Base-by-base conservation (phyloP, 2,113 vertebrate genomes). In the Telmatochromis sp. region DNA sequence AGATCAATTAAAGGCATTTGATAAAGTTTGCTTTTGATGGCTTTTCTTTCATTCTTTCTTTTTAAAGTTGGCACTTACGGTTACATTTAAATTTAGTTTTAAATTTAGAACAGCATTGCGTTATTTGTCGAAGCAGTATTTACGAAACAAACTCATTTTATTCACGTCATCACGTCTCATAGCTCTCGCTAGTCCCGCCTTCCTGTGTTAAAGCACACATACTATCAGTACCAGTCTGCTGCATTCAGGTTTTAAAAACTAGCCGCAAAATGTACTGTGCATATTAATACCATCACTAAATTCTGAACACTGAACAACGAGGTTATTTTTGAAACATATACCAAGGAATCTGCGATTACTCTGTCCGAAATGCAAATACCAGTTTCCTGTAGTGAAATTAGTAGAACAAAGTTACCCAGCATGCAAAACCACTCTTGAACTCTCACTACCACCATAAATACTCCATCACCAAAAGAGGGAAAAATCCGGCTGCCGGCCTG, bases 401-500 rank as follows among this genome's bases (percentile, higher is more conserved):
- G 78, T 42, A 81, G 37, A 75, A 80, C 45, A 87, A 84, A 88
- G 86, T 92, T 89, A 79, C 88, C 73, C 51, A 54, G 73, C 55
- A 93, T 91, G 93, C 87, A 95, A 93, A 94, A 89, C 33, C 13
- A 63, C 54, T 31, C 60, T 45, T 47, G 19, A 86, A 81, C 51
- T 33, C 53, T 84, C 37, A 55, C 28, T 55, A 82, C 60, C 81
- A 89, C 54, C 57, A 53, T 75, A 15, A 33, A 14, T 21, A 26
- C 47, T 70, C 26, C 1, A 79, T 42, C 40, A 57, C 51, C 28
- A 54, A 60, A 15, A 53, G 49, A 63, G 31, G 58, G 15, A 83
- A 51, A 80, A 58, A 47, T 85, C 54, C 68, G 58, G 79, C 83
- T 92, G 47, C 53, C 89, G 88, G 87, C 87, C 84, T 94, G 82